These are phyloP conservation scores for Rhinella marina DNA, from an alignment of 2,797 vertebrate species.

Conservation along the genomic window DNA sequence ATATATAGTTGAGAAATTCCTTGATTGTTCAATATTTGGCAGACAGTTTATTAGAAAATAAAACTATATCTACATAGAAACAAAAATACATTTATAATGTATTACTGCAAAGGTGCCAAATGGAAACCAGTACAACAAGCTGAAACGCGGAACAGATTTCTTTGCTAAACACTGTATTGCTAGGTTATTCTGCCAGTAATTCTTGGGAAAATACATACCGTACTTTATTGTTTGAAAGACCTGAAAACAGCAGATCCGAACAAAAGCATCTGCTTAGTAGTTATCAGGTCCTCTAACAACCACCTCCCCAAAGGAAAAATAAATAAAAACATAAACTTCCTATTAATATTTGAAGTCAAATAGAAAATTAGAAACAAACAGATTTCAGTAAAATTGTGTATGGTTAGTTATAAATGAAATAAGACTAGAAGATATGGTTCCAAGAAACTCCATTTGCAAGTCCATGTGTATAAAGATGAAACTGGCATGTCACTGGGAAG, in stretches of 20 bases:
- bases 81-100: background rate
- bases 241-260: too few species aligned
- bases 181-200: background rate
- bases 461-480: too few species aligned
- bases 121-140: too few species aligned
- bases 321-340: too few species aligned
- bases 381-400: background rate
- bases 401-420: background rate
- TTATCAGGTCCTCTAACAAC: too few species aligned
- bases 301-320: background rate
- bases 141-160: background rate
- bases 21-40: constrained; percentile 1
- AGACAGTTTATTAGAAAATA: too few species aligned
- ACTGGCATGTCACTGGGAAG: too few species aligned
- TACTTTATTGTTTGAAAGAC: background rate
- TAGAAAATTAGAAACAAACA: background rate
- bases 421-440: background rate
- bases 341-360: too few species aligned
- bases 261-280: background rate
- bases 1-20: background rate
- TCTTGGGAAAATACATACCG: background rate
- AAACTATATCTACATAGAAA: background rate
- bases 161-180: background rate
- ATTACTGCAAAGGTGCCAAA: background rate
- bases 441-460: background rate